Conservation (phyloP, 2,113 vertebrate genomes). For the Hippocampus abdominalis region DNA sequence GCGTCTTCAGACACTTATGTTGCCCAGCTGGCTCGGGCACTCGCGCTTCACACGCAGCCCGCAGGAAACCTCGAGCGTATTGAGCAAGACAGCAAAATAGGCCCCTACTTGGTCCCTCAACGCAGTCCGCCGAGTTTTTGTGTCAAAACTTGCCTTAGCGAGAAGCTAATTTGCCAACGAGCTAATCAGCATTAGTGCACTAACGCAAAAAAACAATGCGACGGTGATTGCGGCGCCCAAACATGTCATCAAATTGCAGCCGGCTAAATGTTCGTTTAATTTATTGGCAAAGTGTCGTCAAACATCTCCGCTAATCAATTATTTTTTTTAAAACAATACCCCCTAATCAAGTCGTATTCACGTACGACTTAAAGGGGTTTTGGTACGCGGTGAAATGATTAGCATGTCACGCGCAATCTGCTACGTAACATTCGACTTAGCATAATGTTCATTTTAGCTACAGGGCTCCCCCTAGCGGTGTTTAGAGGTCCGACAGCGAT, state of each 20-base stretch:
- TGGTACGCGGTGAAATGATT: slow-evolving; percentile 18
- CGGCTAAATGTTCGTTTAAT: neutral
- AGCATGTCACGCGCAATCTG: slow-evolving; percentile 11
- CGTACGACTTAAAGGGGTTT: neutral
- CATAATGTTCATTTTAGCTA: slow-evolving; percentile 1
- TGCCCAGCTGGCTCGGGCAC: neutral
- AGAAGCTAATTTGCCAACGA: neutral
- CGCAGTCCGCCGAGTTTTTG: slow-evolving; percentile 27
- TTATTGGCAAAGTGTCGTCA: neutral
- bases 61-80: neutral
- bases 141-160: neutral
- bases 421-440: slow-evolving; percentile 24
- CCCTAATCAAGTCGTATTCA: neutral
- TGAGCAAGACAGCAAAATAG: neutral
- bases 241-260: neutral
- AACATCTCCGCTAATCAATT: neutral
- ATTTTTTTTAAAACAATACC: neutral
- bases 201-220: neutral
- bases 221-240: neutral
- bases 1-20: slow-evolving; percentile 7
- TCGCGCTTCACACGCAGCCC: neutral
- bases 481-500: too few species aligned
- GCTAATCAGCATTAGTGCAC: neutral
- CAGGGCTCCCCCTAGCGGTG: too few species aligned
- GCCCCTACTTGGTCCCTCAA: slow-evolving; percentile 26